Evolutionary conservation across 2,888 invertebrate species (phyloP).

Genomic region (Epirrhoe tristata): DNA sequence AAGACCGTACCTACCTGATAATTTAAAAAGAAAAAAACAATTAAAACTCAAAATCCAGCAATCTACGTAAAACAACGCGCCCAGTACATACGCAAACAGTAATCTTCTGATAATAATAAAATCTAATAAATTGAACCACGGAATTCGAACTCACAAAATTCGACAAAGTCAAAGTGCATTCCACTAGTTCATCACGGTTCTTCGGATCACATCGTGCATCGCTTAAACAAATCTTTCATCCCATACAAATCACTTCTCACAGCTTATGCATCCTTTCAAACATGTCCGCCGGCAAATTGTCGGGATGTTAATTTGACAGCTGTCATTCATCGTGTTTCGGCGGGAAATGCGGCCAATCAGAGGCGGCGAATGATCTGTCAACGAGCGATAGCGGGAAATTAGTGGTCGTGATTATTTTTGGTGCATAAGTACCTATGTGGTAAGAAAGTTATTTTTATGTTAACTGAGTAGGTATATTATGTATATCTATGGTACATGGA

Average conservation of each 20-base stretch:
- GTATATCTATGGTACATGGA: too few relatives aligned
- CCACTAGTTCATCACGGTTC: background rate
- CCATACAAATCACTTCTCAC: conserved; percentile 36
- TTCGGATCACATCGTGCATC: background rate
- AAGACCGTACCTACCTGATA: too few relatives aligned
- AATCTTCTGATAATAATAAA: too few relatives aligned
- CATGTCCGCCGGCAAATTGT: conserved; percentile 71
- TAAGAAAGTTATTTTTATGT: background rate
- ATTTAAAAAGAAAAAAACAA: too few relatives aligned
- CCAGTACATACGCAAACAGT: too few relatives aligned
- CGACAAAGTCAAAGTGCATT: background rate
- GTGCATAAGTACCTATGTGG: background rate
- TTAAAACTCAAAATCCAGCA: too few relatives aligned
- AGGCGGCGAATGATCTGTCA: conserved; percentile 69
- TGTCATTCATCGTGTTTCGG: conserved; percentile 71
- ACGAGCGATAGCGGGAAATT: background rate
- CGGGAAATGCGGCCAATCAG: conserved; percentile 74
- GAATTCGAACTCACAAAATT: too few relatives aligned
- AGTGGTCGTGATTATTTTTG: background rate
- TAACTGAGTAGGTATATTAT: too few relatives aligned
- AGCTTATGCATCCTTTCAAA: conserved; percentile 40
- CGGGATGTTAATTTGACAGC: conserved; percentile 69
- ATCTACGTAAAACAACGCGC: too few relatives aligned
- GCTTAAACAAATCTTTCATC: conserved; percentile 26
- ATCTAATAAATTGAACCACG: too few relatives aligned